A percentile compares a stretch with the other conserved stretches of the same genome.
Conservation (phyloP, 2,113 vertebrate species). For the Chloropsis cyanopogon region DNA sequence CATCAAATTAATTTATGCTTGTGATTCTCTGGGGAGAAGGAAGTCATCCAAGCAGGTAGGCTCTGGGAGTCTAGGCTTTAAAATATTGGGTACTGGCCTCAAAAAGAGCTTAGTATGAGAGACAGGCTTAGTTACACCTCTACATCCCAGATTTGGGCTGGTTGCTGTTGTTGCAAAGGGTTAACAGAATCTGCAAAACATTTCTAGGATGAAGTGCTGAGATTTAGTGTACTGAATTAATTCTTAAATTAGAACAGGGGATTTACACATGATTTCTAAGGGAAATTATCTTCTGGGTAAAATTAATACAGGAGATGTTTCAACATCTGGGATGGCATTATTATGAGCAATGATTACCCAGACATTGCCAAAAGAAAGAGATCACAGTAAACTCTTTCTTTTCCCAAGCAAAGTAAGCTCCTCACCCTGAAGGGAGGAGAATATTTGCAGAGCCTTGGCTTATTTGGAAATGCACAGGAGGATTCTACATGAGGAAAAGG, state of each 20-base stretch:
- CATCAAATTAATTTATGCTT: neutral
- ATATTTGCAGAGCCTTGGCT: neutral
- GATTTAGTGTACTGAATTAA: constrained; percentile 62
- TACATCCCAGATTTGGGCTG: neutral
- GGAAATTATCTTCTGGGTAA: constrained; percentile 69
- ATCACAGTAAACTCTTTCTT: constrained; percentile 12
- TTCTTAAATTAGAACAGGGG: constrained; percentile 65
- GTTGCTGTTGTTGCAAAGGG: constrained; percentile 3
- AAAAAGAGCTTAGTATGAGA: neutral
- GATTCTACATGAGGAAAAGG: neutral
- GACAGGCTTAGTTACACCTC: neutral
- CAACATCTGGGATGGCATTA: constrained; percentile 60
- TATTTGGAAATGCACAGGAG: neutral
- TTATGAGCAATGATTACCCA: constrained; percentile 59
- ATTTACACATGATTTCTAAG: constrained; percentile 66
- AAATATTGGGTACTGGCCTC: neutral
- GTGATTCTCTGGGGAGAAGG: neutral
- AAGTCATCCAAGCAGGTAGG: neutral
- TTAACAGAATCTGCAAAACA: constrained; percentile 46
- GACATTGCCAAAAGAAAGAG: constrained; percentile 48
- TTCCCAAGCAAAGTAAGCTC: neutral
- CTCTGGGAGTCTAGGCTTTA: neutral
- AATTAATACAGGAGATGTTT: constrained; percentile 64
- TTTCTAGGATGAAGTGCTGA: constrained; percentile 55
- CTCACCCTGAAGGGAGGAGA: constrained; percentile 11